Percentiles rank a stretch among this genome's conserved stretches.
These are phyloP conservation scores for Sialia sialis DNA, from an alignment of 2,113 vertebrate genomes.

Conservation along the genomic window DNA sequence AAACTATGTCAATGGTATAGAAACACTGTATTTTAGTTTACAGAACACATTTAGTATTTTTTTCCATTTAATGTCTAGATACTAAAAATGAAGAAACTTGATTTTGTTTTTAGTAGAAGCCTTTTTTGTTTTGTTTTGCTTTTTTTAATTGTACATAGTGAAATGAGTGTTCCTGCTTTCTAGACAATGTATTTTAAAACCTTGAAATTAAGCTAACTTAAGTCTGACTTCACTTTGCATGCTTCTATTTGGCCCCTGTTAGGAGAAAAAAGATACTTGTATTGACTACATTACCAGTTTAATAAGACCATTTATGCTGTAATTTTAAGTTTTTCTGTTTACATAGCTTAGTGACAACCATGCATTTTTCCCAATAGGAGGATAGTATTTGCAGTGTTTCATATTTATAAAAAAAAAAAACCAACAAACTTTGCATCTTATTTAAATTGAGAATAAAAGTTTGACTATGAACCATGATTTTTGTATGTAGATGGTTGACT, in stretches of 20 bases:
- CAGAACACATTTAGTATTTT: conserved; percentile 69
- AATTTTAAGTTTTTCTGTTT: conserved; percentile 64
- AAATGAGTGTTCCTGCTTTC: conserved; percentile 72
- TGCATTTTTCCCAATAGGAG: conserved; percentile 39
- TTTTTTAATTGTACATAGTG: conserved; percentile 69
- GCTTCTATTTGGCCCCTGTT: conserved; percentile 49
- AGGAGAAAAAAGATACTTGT: conserved; percentile 30
- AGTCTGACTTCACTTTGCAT: conserved; percentile 58
- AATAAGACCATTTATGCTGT: conserved; percentile 61
- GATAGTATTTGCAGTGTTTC: conserved; percentile 65
- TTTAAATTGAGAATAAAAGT: conserved; percentile 71
- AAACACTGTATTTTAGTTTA: conserved; percentile 82
- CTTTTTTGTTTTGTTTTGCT: conserved; percentile 15
- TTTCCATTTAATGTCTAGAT: conserved; percentile 77
- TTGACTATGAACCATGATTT: conserved; percentile 67
- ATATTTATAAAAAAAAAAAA: conserved; percentile 66
- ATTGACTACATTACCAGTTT: conserved; percentile 38
- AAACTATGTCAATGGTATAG: conserved; percentile 67
- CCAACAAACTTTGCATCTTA: conserved; percentile 60
- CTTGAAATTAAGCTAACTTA: conserved; percentile 68
- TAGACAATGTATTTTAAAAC: conserved; percentile 57
- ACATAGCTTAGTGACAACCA: conserved; percentile 56
- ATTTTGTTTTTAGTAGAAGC: conserved; percentile 70
- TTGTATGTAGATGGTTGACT: conserved; percentile 69
- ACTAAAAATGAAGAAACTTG: conserved; percentile 79